Evolutionary conservation across 2,797 vertebrate species (phyloP).

Genomic region (Galago senegalensis): DNA sequence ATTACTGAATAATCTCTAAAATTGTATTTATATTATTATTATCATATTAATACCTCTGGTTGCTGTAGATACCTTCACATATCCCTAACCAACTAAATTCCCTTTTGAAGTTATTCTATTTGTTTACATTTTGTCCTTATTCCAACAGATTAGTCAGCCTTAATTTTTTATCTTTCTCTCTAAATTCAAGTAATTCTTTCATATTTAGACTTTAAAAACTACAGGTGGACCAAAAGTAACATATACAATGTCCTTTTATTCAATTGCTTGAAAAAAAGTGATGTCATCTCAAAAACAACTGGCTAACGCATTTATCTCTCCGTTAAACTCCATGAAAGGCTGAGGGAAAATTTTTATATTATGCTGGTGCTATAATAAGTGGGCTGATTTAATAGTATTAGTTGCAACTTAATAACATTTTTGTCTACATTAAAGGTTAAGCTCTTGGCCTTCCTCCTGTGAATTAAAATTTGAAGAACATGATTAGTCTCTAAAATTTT

Average conservation of each 20-base stretch:
- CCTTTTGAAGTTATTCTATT: constrained; percentile 56
- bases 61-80: background rate
- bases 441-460: constrained; percentile 46
- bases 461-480: constrained; percentile 63
- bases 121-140: constrained; percentile 47
- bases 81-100: constrained; percentile 48
- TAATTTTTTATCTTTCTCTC: constrained; percentile 38
- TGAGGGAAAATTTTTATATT: constrained; percentile 57
- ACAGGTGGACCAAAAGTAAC: constrained; percentile 45
- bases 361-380: background rate
- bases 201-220: constrained; percentile 59
- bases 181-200: constrained; percentile 61
- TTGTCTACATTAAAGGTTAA: constrained; percentile 71
- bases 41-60: constrained; percentile 31
- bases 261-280: constrained; percentile 59
- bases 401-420: background rate
- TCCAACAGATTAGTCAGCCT: constrained; percentile 50
- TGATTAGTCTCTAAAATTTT: constrained; percentile 26
- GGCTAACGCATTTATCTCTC: constrained; percentile 27
- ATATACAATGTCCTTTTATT: constrained; percentile 19
- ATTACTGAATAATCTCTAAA: constrained; percentile 53
- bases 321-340: constrained; percentile 11
- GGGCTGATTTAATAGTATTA: constrained; percentile 32
- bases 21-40: constrained; percentile 40
- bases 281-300: constrained; percentile 47